Evolutionary conservation across 2,113 vertebrate genomes (phyloP).

Genomic region (Platysteira castanea): DNA sequence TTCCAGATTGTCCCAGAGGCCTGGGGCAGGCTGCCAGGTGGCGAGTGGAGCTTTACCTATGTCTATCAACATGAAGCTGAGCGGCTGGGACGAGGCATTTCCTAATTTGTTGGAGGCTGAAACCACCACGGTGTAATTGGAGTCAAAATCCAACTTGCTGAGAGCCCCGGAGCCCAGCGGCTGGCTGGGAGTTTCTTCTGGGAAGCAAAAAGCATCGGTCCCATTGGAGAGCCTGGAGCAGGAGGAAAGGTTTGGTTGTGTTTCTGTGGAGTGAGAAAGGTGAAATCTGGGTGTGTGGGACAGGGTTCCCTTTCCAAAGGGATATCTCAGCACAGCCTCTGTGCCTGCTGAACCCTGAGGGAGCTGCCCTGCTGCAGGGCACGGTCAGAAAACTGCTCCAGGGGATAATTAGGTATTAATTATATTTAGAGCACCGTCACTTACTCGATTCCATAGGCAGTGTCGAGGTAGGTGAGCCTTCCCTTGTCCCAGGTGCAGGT

Average conservation of each 20-base stretch:
- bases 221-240: conserved; percentile 59
- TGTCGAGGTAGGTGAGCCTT: conserved; percentile 29
- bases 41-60: conserved; percentile 1
- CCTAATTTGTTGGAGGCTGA: conserved; percentile 64
- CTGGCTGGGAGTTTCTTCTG: background rate
- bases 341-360: too few relatives aligned
- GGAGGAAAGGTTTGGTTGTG: background rate
- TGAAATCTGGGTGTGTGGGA: background rate
- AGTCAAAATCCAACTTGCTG: background rate
- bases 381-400: rapidly evolving
- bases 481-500: conserved; percentile 72
- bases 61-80: conserved; percentile 17
- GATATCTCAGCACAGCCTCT: too few relatives aligned
- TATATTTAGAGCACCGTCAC: rapidly evolving
- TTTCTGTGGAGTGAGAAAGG: rapidly evolving
- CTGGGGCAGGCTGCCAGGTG: too few relatives aligned
- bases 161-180: background rate
- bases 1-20: background rate
- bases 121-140: conserved; percentile 60
- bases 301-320: background rate
- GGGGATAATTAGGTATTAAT: background rate
- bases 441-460: conserved; percentile 49
- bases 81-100: conserved; percentile 35
- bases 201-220: background rate
- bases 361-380: background rate